Evolutionary conservation across 92 coral and sea anemone species (phyloP).

Genomic region (Muricea muricata): DNA sequence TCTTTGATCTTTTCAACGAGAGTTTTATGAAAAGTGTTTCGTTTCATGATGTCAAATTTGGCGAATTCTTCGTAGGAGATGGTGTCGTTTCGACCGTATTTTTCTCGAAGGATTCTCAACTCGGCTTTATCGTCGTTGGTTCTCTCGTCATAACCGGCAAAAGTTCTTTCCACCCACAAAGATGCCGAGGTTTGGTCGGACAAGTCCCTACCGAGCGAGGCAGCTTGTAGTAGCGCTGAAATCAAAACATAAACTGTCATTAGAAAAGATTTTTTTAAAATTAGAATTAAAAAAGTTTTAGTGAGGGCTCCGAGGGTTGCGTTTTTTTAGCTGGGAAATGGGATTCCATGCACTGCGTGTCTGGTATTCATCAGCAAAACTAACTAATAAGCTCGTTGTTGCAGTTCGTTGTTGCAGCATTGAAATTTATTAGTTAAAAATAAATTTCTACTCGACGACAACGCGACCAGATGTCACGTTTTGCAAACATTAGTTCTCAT

Average conservation of each 20-base stretch:
- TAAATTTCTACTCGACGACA: no score
- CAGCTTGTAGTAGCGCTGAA: slow-evolving; percentile 37
- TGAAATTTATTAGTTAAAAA: no score
- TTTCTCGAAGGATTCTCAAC: slow-evolving; percentile 54
- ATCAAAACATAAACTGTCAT: background rate
- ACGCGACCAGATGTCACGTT: no score
- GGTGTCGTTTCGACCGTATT: background rate
- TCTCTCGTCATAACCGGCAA: slow-evolving; percentile 23
- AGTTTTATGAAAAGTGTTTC: slow-evolving; percentile 74
- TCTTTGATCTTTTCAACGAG: slow-evolving; percentile 75
- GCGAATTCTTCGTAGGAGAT: slow-evolving; percentile 53
- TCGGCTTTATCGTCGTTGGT: slow-evolving; percentile 54
- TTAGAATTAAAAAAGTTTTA: no score
- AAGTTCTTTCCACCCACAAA: slow-evolving; percentile 80
- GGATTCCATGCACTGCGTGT: no score
- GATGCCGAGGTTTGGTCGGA: slow-evolving; percentile 51
- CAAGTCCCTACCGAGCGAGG: slow-evolving; percentile 17
- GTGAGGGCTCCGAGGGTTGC: no score
- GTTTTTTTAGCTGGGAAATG: no score
- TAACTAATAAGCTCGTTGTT: no score
- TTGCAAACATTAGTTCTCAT: no score
- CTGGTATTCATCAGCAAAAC: no score
- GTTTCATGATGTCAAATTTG: slow-evolving; percentile 15
- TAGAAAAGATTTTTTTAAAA: no score
- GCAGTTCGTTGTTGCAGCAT: no score